Evolutionary conservation across 2,888 invertebrate species (phyloP).

Genomic region (Trichogramma dendrolimi): DNA sequence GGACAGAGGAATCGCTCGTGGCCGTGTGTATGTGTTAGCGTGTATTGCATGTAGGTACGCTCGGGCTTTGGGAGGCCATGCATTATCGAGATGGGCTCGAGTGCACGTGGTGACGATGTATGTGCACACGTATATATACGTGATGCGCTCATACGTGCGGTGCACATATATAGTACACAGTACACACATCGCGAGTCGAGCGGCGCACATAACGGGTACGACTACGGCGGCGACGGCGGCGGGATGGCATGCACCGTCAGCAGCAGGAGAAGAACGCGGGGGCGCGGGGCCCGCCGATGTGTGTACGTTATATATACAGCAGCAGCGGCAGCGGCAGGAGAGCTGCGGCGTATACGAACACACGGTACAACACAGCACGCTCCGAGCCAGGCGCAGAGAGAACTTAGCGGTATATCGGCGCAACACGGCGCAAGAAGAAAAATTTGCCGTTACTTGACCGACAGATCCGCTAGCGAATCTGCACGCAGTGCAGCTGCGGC

Average conservation of each 20-base stretch:
- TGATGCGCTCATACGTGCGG: too few relatives aligned
- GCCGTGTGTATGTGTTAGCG: too few relatives aligned
- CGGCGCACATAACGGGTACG: too few relatives aligned
- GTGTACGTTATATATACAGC: conserved; percentile 36
- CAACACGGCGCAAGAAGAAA: conserved; percentile 25
- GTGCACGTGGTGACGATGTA: too few relatives aligned
- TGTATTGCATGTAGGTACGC: background rate
- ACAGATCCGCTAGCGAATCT: conserved; percentile 51
- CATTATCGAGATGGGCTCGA: background rate
- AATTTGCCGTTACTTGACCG: conserved; percentile 51
- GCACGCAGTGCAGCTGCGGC: conserved; percentile 29
- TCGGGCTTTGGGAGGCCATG: background rate
- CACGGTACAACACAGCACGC: too few relatives aligned
- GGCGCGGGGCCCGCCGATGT: conserved; percentile 14
- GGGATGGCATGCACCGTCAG: background rate
- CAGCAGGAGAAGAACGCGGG: conserved; percentile 12
- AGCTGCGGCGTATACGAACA: conserved; percentile 20
- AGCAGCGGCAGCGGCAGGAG: conserved; percentile 41
- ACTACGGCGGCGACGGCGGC: too few relatives aligned
- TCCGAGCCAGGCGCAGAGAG: conserved; percentile 5
- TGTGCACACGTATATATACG: too few relatives aligned
- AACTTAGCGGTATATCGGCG: conserved; percentile 49
- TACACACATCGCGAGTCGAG: too few relatives aligned
- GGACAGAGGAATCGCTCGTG: background rate
- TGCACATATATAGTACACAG: too few relatives aligned